Conservation (phyloP, 1,140 invertebrate species). For the Lerema accius region DNA sequence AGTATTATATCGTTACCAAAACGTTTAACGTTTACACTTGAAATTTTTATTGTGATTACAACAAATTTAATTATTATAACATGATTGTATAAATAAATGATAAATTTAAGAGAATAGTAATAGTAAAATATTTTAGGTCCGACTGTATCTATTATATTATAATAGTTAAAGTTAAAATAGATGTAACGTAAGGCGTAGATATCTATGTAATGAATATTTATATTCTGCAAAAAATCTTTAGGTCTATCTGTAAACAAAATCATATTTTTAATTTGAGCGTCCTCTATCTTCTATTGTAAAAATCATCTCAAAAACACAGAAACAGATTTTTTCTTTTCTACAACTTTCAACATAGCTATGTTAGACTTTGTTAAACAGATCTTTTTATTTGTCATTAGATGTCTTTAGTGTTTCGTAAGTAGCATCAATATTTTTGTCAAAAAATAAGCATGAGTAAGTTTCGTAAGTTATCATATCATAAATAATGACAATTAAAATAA, state of each 20-base stretch:
- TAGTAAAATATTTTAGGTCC: not conserved
- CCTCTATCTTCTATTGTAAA: no score
- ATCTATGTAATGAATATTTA: constrained; percentile 36
- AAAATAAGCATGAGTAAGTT: no score
- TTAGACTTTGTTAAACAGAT: no score
- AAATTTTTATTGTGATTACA: constrained; percentile 32
- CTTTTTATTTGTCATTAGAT: no score
- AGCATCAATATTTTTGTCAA: no score
- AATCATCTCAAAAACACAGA: no score
- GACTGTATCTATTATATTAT: constrained; percentile 14
- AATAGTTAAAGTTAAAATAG: constrained; percentile 14
- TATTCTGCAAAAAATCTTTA: constrained; percentile 31
- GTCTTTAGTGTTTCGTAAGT: no score
- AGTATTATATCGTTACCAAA: constrained; percentile 33
- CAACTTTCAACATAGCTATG: no score
- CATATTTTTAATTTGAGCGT: no score
- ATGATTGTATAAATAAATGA: constrained; percentile 25
- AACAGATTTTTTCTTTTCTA: no score
- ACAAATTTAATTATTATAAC: constrained; percentile 4
- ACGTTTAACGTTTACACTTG: constrained; percentile 54
- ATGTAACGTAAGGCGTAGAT: constrained; percentile 26
- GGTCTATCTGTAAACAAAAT: constrained; percentile 27
- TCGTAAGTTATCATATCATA: no score
- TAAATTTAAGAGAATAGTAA: constrained; percentile 5
- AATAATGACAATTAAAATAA: no score